Base-by-base conservation (phyloP, 2,888 invertebrate species). In the Heliothis peltigera region DNA sequence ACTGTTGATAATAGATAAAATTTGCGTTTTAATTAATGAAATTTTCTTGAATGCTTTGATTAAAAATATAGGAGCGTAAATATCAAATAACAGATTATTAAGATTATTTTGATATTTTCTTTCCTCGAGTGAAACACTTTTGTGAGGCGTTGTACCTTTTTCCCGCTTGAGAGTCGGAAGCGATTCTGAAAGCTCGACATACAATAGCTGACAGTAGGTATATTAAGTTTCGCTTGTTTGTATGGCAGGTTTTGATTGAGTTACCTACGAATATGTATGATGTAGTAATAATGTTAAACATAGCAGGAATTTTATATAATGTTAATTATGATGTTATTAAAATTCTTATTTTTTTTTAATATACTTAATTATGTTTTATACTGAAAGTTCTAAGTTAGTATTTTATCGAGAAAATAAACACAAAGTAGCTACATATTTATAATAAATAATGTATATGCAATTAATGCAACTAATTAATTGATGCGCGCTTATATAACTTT, bases 151-250 rank as follows among this genome's bases (percentile, higher is more conserved):
- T 75, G 76, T 75, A 80, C 79, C 59, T 42, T 58, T 75, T 60
- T 66, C 70, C 46, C 65, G 63, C 65, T 70, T 64, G 65, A 58
- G 75, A 70, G 63, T 52, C 79, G 83, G 84, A 85, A 87, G 81
- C 78, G 82, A 79, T 79, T 79, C 75, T 84, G 80, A 86, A 84
- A 85, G 85, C 82, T 84, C 68, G 61, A 75, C 80, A 83, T 72
- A 87, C 86, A 84, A 83, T 67, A 70, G 73, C 74, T 73, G 77
- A 66, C 78, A 76, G 76, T 35, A 35, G 35, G 35, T 82, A 79
- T 84, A 86, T 86, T 84, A 83, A 80, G 80, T 84, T 86, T 79
- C 81, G 75, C 79, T 85, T 82, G 82, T 84, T 82, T 83, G 68
- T 75, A 73, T 72, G 59, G 47, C 51, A 54, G 69, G 63, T 66